A percentile compares a stretch with the other conserved stretches of the same genome.
These are phyloP conservation scores for Vollenhovia emeryi DNA, from an alignment of 1,140 invertebrate genomes.

Conservation along the genomic window DNA sequence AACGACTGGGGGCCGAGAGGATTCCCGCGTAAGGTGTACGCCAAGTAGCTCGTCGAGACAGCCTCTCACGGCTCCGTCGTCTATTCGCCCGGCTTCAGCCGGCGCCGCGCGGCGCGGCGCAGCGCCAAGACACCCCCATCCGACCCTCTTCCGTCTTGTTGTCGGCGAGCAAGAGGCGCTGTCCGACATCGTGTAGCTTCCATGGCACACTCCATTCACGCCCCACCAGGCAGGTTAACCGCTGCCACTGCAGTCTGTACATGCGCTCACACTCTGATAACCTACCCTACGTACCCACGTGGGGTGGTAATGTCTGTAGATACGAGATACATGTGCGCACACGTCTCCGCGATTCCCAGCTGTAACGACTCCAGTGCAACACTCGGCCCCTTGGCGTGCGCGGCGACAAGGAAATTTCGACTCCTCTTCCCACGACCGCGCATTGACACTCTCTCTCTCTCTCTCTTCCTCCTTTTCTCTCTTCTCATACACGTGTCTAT, in stretches of 20 bases:
- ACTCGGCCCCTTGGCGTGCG: constrained; percentile 62
- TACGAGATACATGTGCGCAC: neutral
- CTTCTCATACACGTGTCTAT: neutral
- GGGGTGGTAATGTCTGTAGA: neutral
- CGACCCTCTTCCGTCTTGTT: constrained; percentile 72
- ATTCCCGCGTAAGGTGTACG: neutral
- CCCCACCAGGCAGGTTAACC: constrained; percentile 80
- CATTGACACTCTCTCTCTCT: neutral
- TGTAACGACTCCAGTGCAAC: constrained; percentile 48
- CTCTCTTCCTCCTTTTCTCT: neutral
- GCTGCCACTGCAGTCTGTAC: constrained; percentile 71
- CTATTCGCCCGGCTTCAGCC: constrained; percentile 11
- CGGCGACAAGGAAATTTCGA: constrained; percentile 75
- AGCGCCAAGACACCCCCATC: constrained; percentile 26
- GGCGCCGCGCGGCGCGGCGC: neutral
- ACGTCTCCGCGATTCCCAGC: neutral
- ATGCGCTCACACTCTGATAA: constrained; percentile 18
- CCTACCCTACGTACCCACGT: constrained; percentile 11
- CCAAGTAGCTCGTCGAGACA: constrained; percentile 29
- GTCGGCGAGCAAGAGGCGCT: constrained; percentile 72
- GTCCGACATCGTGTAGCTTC: constrained; percentile 78
- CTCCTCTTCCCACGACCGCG: too few relatives aligned
- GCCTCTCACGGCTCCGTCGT: constrained; percentile 21
- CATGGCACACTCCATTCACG: constrained; percentile 80
- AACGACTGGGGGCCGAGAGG: constrained; percentile 5